These are phyloP conservation scores for Tretioscincus oriximinensis DNA, from an alignment of 2,113 vertebrate species.

Conservation along the genomic window DNA sequence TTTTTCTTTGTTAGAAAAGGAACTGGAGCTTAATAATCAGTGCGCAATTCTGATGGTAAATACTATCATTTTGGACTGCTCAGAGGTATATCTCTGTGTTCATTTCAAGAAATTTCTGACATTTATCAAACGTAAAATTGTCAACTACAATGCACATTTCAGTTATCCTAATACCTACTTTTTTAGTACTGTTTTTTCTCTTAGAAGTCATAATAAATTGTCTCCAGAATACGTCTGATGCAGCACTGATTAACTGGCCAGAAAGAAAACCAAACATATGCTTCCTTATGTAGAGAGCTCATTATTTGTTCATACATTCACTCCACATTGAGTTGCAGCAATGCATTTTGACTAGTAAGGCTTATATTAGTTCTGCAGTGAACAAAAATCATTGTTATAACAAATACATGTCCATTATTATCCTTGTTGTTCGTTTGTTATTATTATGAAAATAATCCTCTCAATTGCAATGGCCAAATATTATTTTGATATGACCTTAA, in stretches of 20 bases:
- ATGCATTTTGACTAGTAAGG: constrained; percentile 29
- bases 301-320: constrained; percentile 45
- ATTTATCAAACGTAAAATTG: neutral
- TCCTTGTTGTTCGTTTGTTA: no score
- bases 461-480: neutral
- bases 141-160: constrained; percentile 27
- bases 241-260: constrained; percentile 48
- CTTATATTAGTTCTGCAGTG: constrained; percentile 20
- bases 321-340: constrained; percentile 36
- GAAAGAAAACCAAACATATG: constrained; percentile 51
- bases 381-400: constrained; percentile 12
- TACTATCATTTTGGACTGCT: neutral
- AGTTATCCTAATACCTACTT: neutral
- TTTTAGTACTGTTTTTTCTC: constrained; percentile 5
- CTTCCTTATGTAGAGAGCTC: constrained; percentile 47
- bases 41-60: neutral
- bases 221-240: constrained; percentile 43
- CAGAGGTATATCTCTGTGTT: neutral
- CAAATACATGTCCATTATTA: constrained; percentile 1
- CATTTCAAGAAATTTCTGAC: neutral
- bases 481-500: constrained; percentile 19
- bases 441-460: neutral
- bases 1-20: no score
- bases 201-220: constrained; percentile 5
- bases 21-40: no score